Base-by-base conservation (phyloP, 2,888 invertebrate species). In the Mycogona germanica region DNA sequence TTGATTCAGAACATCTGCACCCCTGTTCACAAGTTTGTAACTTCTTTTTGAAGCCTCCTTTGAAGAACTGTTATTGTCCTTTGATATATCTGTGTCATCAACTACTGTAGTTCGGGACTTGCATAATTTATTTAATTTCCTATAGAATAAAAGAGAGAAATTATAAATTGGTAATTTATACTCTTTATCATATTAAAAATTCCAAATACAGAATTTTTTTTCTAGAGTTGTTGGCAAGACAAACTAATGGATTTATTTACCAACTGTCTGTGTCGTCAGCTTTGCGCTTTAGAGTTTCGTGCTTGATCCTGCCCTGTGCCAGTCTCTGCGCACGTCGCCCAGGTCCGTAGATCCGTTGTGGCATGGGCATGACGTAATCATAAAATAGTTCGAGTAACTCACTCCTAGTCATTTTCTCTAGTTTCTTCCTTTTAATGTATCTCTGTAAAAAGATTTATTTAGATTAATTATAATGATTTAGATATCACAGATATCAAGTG, bases 321-420 rank as follows among this genome's bases (percentile, higher is more conserved):
- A 51, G 21, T 17, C 51, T 12, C 17, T n/a, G 6, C 21, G 19
- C 42, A 30, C 51, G 29, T 30, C 44, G 23, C 12, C 51, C 32
- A 23, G 29, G n/a, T 7, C 51, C 42, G 26, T 51, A 44, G n/a
- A 42, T 23, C 7, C 51, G 42, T 30, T 51, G 51, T 9, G 42
- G 40, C 19, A 44, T 21, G 14, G 51, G 51, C 17, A 51, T 21
- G 2, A 51, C 9, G 17, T 51, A 19, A n/a, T 51, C 23, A 21
- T 51, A 44, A 19, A 29, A 51, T 17, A 51, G 14, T 30, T 51
- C 51, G 21, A 51, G 14, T 29, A 51, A 32, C 32, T 42, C n/a
- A 30, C 21, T 25, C 23, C 44, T 51, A 23, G 29, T 35, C 32
- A 44, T 17, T 4, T 2, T 21, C 19, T 51, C 44, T 7, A 19